These are phyloP conservation scores for Drymodes brunneopygia DNA, from an alignment of 2,113 vertebrate genomes.

Conservation along the genomic window DNA sequence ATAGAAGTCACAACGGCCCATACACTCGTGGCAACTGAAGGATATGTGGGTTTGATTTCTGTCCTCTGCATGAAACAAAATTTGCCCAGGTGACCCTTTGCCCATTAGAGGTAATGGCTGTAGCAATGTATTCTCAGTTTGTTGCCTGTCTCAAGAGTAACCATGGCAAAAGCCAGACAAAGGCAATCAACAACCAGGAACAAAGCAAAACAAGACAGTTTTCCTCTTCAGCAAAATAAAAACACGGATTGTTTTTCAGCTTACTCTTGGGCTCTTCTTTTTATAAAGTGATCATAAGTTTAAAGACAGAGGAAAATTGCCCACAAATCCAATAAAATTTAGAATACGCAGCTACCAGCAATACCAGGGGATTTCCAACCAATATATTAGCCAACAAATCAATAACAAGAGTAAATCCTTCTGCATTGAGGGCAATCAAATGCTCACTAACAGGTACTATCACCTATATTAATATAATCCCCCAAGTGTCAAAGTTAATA, in stretches of 20 bases:
- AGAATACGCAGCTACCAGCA: slow-evolving; percentile 60
- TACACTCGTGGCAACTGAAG: not conserved
- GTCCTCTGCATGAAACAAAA: not conserved
- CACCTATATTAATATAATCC: slow-evolving; percentile 84
- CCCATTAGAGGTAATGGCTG: not conserved
- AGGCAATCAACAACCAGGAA: slow-evolving; percentile 1
- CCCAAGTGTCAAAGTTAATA: slow-evolving; percentile 80
- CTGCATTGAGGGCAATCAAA: slow-evolving; percentile 77
- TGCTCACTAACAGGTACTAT: slow-evolving; percentile 75
- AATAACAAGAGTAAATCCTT: slow-evolving; percentile 85
- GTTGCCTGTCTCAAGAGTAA: not conserved
- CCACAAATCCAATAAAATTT: slow-evolving; percentile 81
- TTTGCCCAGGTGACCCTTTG: not conserved
- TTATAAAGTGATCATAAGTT: slow-evolving; percentile 66
- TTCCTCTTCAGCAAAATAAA: not conserved
- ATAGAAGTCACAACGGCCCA: not conserved
- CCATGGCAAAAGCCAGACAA: slow-evolving; percentile 20
- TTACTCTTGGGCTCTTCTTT: slow-evolving; percentile 44
- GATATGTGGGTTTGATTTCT: not conserved
- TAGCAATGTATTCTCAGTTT: not conserved
- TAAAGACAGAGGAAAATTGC: slow-evolving; percentile 66
- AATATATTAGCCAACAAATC: slow-evolving; percentile 87
- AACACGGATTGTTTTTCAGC: slow-evolving; percentile 5
- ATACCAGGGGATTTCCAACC: slow-evolving; percentile 79
- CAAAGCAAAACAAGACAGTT: not conserved